Percentiles rank a stretch among this genome's conserved stretches.
phyloP scores from a whole-genome alignment of 2,797 vertebrate genomes.

The Percopsis omiscomaycus region DNA sequence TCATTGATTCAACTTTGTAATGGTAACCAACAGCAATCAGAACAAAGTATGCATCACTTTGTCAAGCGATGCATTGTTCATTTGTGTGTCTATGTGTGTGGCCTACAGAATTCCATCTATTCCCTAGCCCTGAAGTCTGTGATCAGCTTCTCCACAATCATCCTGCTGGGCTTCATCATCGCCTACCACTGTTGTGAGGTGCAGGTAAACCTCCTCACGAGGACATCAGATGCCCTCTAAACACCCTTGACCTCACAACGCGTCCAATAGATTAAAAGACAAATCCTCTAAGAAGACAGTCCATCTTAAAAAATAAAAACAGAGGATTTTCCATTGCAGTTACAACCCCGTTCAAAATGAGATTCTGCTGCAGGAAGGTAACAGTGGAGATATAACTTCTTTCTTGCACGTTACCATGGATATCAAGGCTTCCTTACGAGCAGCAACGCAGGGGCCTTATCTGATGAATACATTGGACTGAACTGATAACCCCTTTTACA shows the following conservation, averaged over 20 bases:
- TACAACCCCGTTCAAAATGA: not conserved
- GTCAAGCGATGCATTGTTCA: conserved; percentile 1
- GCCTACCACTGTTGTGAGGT: conserved; percentile 91
- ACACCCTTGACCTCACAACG: not conserved
- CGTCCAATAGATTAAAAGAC: too few relatives aligned
- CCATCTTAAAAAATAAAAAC: not conserved
- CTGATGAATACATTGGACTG: too few relatives aligned
- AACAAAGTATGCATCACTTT: conserved; percentile 7
- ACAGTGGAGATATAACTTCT: too few relatives aligned
- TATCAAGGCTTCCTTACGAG: too few relatives aligned
- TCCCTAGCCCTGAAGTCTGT: conserved; percentile 89
- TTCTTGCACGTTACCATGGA: too few relatives aligned
- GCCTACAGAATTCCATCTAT: conserved; percentile 87
- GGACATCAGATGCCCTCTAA: not conserved
- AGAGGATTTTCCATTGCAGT: not conserved
- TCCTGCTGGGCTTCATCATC: conserved; percentile 87
- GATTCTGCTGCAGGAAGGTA: not conserved
- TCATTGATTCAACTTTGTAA: conserved; percentile 27
- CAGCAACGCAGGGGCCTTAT: too few relatives aligned
- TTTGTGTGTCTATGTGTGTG: conserved; percentile 16
- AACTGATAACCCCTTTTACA: too few relatives aligned
- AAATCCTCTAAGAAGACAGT: too few relatives aligned
- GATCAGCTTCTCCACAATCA: conserved; percentile 87
- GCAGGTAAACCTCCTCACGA: conserved; percentile 75
- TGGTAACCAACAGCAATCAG: conserved; percentile 17